These are phyloP conservation scores for Dysmachus trigonus DNA, from an alignment of 2,888 invertebrate genomes.

Conservation along the genomic window DNA sequence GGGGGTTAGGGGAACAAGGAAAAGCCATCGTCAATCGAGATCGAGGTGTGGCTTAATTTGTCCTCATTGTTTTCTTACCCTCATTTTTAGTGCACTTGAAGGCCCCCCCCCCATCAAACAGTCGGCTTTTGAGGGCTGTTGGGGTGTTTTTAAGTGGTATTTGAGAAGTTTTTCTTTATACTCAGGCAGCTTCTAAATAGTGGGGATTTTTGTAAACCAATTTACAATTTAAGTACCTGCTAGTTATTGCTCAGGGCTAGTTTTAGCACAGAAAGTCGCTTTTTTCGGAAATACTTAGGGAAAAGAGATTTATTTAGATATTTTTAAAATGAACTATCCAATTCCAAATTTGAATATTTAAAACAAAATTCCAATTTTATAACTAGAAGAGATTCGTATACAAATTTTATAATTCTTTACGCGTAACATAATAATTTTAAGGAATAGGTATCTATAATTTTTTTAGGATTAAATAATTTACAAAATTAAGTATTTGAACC, in stretches of 20 bases:
- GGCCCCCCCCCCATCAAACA: background rate
- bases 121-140: background rate
- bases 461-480: no score
- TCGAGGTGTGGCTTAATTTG: background rate
- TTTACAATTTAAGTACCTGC: background rate
- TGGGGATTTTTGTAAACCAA: background rate
- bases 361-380: no score
- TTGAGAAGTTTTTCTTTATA: background rate
- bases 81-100: background rate
- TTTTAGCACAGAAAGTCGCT: no score
- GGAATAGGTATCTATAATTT: no score
- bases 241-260: background rate
- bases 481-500: no score
- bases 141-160: background rate
- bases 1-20: background rate
- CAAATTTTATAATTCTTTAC: no score
- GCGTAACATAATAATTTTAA: no score
- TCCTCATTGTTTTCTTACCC: background rate
- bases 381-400: no score
- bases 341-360: no score
- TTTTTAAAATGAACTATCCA: no score
- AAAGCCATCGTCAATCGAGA: background rate
- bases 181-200: background rate
- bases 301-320: no score
- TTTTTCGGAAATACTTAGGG: no score